A percentile compares a stretch with the other conserved stretches of the same genome.
Evolutionary conservation across 92 coral and sea anemone species (phyloP).

Genomic region (Zoanthus sansibaricus): DNA sequence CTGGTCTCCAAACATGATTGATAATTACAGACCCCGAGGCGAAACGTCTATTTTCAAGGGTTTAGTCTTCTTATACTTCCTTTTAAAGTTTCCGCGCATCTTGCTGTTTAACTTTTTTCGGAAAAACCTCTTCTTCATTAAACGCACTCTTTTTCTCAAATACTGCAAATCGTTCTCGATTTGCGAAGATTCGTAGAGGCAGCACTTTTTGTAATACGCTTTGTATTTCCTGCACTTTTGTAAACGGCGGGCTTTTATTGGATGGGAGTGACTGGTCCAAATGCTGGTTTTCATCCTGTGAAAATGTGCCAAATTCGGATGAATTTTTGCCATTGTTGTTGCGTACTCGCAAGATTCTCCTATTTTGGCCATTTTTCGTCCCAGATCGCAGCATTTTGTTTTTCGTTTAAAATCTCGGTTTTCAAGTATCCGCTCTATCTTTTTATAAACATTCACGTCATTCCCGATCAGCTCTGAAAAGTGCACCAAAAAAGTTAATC

Average conservation of each 20-base stretch:
- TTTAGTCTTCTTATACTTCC: not conserved
- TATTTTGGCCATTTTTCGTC: conserved; percentile 84
- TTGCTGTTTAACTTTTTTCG: not conserved
- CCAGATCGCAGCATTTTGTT: conserved; percentile 77
- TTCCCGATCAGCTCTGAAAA: conserved; percentile 9
- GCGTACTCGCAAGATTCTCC: conserved; percentile 77
- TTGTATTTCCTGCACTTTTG: conserved; percentile 80
- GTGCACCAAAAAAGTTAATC: not conserved
- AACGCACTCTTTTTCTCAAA: conserved; percentile 23
- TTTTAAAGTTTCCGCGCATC: conserved; percentile 3
- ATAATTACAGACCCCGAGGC: not conserved
- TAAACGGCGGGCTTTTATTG: conserved; percentile 60
- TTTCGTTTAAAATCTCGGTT: conserved; percentile 39
- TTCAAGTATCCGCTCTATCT: not conserved
- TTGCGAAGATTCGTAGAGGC: conserved; percentile 63
- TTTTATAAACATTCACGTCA: conserved; percentile 7
- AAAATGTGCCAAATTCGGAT: conserved; percentile 66
- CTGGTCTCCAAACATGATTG: not conserved
- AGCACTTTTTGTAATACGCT: conserved; percentile 84
- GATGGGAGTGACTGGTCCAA: conserved; percentile 63
- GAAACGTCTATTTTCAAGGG: not conserved
- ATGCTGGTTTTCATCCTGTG: conserved; percentile 81
- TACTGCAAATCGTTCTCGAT: conserved; percentile 68
- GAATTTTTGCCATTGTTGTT: conserved; percentile 56
- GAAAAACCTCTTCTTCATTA: conserved; percentile 20